Evolutionary conservation across 2,888 invertebrate species (phyloP).

Genomic region (Polietes domitor): DNA sequence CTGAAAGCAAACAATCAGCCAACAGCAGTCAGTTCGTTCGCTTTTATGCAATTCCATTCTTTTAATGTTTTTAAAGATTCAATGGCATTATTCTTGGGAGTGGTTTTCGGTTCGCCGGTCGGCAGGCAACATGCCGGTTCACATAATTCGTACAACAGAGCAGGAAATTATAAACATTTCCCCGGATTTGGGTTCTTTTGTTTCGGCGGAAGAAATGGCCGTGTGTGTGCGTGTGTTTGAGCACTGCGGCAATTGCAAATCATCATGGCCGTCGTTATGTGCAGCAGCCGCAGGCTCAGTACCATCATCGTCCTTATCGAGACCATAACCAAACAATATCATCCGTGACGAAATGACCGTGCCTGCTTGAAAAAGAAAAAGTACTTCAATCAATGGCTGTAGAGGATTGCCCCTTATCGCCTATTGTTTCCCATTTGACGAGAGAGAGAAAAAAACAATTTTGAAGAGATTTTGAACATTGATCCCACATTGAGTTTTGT

Average conservation of each 20-base stretch:
- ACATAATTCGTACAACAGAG: conserved; percentile 5
- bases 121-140: conserved; percentile 35
- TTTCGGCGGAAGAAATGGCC: background rate
- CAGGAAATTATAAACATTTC: conserved; percentile 25
- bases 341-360: conserved; percentile 24
- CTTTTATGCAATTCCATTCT: background rate
- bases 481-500: conserved; percentile 15
- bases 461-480: conserved; percentile 18
- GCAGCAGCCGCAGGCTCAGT: background rate
- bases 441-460: conserved; percentile 31
- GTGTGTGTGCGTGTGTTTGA: background rate
- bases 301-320: background rate
- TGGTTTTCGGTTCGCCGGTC: conserved; percentile 31
- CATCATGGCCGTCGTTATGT: background rate
- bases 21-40: background rate
- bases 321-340: conserved; percentile 31
- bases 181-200: background rate
- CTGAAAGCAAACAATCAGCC: conserved; percentile 61
- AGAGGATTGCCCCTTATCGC: background rate
- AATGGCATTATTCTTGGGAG: conserved; percentile 41
- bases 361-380: conserved; percentile 27
- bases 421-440: background rate
- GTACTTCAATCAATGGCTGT: conserved; percentile 6
- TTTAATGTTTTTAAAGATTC: conserved; percentile 23
- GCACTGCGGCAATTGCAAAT: conserved; percentile 15